Conservation (phyloP, 2,797 vertebrate genomes). For the Ctenochaetus hawaiiensis region DNA sequence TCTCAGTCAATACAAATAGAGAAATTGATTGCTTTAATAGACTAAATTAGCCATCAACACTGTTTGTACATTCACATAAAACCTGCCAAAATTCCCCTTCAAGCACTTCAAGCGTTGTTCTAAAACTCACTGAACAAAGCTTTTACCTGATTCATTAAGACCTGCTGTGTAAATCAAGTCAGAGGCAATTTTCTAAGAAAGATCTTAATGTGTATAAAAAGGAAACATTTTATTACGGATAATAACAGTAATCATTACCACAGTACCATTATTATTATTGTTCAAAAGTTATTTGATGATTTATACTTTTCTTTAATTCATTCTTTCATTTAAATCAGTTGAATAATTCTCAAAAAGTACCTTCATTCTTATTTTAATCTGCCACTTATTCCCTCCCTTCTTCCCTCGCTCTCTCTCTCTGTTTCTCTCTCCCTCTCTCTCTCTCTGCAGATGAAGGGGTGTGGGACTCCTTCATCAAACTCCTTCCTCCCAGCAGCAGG, state of each 20-base stretch:
- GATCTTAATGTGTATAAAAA: constrained; percentile 45
- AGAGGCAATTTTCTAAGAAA: constrained; percentile 64
- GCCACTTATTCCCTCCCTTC: not conserved
- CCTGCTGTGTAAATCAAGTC: constrained; percentile 69
- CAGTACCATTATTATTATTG: constrained; percentile 20
- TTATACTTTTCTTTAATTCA: constrained; percentile 38
- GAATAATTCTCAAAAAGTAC: not conserved
- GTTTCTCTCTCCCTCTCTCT: not conserved
- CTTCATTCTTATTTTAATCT: not conserved
- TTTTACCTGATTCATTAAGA: constrained; percentile 49
- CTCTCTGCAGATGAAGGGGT: constrained; percentile 90
- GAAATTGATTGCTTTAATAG: not conserved
- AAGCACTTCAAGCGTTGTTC: not conserved
- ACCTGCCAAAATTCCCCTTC: not conserved
- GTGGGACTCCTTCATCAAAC: constrained; percentile 94
- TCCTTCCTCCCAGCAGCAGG: constrained; percentile 88
- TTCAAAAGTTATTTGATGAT: constrained; percentile 29
- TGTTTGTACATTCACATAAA: not conserved
- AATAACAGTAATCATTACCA: constrained; percentile 43
- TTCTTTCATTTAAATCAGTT: constrained; percentile 29
- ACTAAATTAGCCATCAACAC: not conserved
- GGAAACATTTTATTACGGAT: constrained; percentile 38
- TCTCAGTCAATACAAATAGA: not conserved
- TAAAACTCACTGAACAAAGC: constrained; percentile 13
- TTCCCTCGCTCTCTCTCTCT: not conserved